phyloP scores from a whole-genome alignment of 2,888 invertebrate species.

The Sceliomorpha sp. region DNA sequence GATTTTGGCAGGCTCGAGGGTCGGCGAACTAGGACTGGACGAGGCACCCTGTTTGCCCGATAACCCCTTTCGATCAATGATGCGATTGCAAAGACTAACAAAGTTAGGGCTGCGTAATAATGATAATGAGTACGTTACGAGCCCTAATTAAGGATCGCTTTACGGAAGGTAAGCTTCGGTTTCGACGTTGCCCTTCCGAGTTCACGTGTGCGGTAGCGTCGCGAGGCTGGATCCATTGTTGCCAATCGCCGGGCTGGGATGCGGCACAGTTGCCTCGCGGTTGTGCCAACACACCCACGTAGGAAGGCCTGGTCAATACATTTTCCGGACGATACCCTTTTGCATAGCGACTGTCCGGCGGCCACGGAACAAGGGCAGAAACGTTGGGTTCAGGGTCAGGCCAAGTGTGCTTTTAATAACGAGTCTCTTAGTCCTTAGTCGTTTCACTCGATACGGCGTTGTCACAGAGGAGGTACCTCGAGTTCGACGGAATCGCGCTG shows the following conservation, averaged over 20 bases:
- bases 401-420: constrained; percentile 45
- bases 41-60: background rate
- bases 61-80: constrained; percentile 55
- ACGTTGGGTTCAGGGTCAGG: constrained; percentile 37
- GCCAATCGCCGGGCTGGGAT: constrained; percentile 22
- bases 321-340: constrained; percentile 22
- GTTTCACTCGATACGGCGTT: too few relatives aligned
- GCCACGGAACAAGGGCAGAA: constrained; percentile 22
- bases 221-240: constrained; percentile 25
- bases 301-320: constrained; percentile 6
- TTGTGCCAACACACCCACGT: constrained; percentile 10
- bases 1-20: constrained; percentile 21
- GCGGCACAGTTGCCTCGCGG: constrained; percentile 3
- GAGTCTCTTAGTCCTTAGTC: constrained; percentile 19
- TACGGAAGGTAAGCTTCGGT: constrained; percentile 24
- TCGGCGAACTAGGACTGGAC: background rate
- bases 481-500: too few relatives aligned
- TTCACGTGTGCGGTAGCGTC: constrained; percentile 6
- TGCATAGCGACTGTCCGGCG: constrained; percentile 17
- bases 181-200: constrained; percentile 31
- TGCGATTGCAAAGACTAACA: constrained; percentile 66
- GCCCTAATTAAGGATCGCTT: constrained; percentile 61
- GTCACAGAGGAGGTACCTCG: too few relatives aligned
- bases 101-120: constrained; percentile 63
- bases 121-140: constrained; percentile 65